Conservation (phyloP, 2,888 invertebrate genomes). For the Acrocera orbiculus region DNA sequence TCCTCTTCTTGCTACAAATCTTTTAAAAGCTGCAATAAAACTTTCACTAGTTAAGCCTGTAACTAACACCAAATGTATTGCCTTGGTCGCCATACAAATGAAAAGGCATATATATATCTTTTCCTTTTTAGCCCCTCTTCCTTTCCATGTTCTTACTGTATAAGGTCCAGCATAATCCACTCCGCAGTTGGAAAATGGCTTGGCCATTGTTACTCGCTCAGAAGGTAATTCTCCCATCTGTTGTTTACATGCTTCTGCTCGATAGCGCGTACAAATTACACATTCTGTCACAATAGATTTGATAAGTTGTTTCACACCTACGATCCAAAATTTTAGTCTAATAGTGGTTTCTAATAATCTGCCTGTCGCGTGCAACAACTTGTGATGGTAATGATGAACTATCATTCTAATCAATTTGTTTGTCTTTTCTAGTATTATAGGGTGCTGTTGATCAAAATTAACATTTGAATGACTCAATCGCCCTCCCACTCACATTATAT, state of each 20-base stretch:
- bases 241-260: conserved; percentile 7
- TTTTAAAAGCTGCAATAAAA: conserved; percentile 13
- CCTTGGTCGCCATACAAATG: conserved; percentile 3
- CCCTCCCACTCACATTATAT: neutral
- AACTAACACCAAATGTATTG: conserved; percentile 3
- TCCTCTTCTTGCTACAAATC: conserved; percentile 7
- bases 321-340: conserved; percentile 4
- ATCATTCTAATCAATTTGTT: neutral
- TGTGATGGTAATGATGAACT: neutral
- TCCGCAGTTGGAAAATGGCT: conserved; percentile 8
- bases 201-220: neutral
- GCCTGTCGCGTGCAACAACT: neutral
- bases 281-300: conserved; percentile 5
- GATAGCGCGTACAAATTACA: conserved; percentile 6
- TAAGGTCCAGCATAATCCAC: conserved; percentile 8
- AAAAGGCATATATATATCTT: conserved; percentile 3
- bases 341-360: neutral
- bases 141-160: conserved; percentile 1
- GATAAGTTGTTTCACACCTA: neutral
- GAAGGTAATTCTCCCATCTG: conserved; percentile 9
- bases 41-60: conserved; percentile 9
- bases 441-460: neutral
- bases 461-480: neutral
- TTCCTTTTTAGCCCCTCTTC: neutral
- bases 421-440: neutral